Base-by-base conservation (phyloP, 2,797 vertebrate genomes). In the Intellagama lesueurii region DNA sequence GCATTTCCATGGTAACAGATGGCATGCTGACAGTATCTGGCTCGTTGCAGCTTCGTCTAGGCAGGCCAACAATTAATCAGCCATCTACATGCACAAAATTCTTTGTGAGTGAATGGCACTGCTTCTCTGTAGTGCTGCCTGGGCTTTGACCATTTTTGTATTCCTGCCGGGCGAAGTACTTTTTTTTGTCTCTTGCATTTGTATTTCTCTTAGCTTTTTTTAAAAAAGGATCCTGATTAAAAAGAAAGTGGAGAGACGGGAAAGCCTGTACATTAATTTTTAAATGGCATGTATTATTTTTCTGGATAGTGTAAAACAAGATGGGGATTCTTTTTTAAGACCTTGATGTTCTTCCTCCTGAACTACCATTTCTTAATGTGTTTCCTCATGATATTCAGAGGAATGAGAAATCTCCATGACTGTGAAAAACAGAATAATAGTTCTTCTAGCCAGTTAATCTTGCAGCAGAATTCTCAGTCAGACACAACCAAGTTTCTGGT, bases 1-100 rank as follows among this genome's bases (percentile, higher is more conserved):
- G 96, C 96, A 98, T 98, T 98, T 97, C 98, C 98, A 98, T 98
- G 98, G 98, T 98, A 98, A 98, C 98, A 96, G 96, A 96, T 97
- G 97, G 97, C 97, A 97, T 97, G 97, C 97, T 98, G 97, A 97
- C 97, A 97, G 97, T 97, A 97, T 98, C 97, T 97, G 97, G 97
- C 97, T 98, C 97, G 96, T 97, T 97, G 97, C 96, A 97, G 96
- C 97, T 97, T 97, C 97, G 97, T 97, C 96, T 97, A 97, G 96
- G 97, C 97, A 97, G 97, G 97, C 97, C 97, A 96, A 97, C 97
- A 98, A 98, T 97, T 98, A 98, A 98, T 98, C 98, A 98, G 97
- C 97, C 97, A 98, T 97, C 97, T 97, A 97, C 97, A 97, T 97
- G 97, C 97, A 97, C 97, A 97, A 97, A 97, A 97, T 97, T 97